Percentiles rank a stretch among this genome's conserved stretches.
These are phyloP conservation scores for Philantomba maxwellii DNA, from an alignment of 2,113 vertebrate species.

Conservation along the genomic window DNA sequence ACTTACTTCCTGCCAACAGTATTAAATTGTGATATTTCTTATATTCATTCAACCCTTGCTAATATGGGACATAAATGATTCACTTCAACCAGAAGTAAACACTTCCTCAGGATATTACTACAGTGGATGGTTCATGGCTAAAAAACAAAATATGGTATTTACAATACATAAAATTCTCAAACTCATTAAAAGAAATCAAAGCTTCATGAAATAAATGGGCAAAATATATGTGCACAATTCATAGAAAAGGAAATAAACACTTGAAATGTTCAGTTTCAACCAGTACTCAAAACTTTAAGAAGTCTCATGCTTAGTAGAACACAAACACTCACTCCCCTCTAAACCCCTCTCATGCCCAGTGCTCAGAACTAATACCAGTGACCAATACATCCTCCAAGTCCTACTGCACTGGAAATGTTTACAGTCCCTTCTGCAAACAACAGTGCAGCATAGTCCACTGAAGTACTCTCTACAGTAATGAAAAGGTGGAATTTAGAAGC, in stretches of 20 bases:
- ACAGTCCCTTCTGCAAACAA: background rate
- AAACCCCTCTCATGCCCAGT: background rate
- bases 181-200: background rate
- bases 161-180: background rate
- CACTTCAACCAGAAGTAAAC: conserved; percentile 24
- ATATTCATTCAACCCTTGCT: background rate
- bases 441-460: background rate
- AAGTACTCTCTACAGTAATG: background rate
- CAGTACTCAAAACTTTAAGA: background rate
- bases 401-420: background rate
- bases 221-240: background rate
- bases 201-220: background rate
- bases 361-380: background rate
- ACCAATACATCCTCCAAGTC: background rate
- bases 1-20: background rate
- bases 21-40: conserved; percentile 35
- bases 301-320: background rate
- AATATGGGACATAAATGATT: background rate
- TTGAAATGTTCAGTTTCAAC: background rate
- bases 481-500: background rate
- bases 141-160: background rate
- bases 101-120: background rate
- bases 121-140: background rate
- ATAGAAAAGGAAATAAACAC: background rate
- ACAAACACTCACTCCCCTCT: background rate